phyloP scores from a whole-genome alignment of 2,888 invertebrate genomes.

The Carterocephalus palaemon region DNA sequence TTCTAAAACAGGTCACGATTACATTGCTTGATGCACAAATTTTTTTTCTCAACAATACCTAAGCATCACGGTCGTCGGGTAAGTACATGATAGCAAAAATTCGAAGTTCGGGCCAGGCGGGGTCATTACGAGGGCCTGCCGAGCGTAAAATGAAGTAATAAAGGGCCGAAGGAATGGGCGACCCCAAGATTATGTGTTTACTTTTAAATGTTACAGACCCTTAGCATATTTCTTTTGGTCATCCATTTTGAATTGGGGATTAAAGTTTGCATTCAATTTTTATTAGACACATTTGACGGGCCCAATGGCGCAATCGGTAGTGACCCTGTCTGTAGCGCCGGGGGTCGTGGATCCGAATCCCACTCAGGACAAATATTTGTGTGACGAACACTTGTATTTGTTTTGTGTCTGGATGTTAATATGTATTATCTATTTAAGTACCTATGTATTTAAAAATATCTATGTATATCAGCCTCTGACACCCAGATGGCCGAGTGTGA shows the following conservation, averaged over 20 bases:
- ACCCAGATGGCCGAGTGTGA: too few relatives aligned
- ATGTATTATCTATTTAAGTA: too few relatives aligned
- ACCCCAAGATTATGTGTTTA: slow-evolving; percentile 41
- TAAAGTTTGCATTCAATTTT: slow-evolving; percentile 10
- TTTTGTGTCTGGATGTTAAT: too few relatives aligned
- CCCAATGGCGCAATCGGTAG: too few relatives aligned
- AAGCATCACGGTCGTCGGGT: slow-evolving; percentile 25
- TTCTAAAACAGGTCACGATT: too few relatives aligned
- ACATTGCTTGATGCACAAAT: not conserved
- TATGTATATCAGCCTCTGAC: too few relatives aligned
- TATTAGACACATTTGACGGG: too few relatives aligned
- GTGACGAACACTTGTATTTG: too few relatives aligned
- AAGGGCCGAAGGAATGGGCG: slow-evolving; percentile 35
- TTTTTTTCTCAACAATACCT: slow-evolving; percentile 10
- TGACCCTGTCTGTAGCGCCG: too few relatives aligned
- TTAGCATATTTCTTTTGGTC: slow-evolving; percentile 8
- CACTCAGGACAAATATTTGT: too few relatives aligned
- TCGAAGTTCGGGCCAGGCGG: slow-evolving; percentile 29
- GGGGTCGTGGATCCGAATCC: too few relatives aligned
- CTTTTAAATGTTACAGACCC: slow-evolving; percentile 34
- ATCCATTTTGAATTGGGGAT: slow-evolving; percentile 7
- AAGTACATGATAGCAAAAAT: slow-evolving; percentile 30
- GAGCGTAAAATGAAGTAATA: slow-evolving; percentile 46
- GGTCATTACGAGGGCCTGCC: slow-evolving; percentile 38
- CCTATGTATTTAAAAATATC: too few relatives aligned